Percentiles rank a stretch among this genome's conserved stretches.
Evolutionary conservation across 2,113 vertebrate genomes (phyloP).

Genomic region (Etheostoma spectabile): DNA sequence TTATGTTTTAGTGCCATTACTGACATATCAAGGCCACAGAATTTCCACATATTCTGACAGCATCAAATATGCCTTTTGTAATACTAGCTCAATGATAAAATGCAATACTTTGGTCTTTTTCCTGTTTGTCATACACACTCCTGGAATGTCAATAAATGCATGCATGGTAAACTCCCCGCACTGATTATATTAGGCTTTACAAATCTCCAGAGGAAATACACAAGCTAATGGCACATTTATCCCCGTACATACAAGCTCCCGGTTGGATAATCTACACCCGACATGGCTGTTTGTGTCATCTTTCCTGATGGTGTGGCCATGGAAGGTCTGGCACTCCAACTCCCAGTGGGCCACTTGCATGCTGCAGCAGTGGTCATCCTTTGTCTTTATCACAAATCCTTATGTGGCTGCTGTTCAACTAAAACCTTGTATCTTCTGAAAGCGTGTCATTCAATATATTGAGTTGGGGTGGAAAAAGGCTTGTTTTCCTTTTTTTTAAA

Average conservation of each 20-base stretch:
- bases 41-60: neutral
- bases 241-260: conserved; percentile 32
- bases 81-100: conserved; percentile 7
- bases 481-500: conserved; percentile 13
- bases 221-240: conserved; percentile 56
- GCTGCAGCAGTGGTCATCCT: conserved; percentile 40
- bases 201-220: conserved; percentile 44
- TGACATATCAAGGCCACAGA: neutral
- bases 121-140: neutral
- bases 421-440: neutral
- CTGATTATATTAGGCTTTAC: conserved; percentile 36
- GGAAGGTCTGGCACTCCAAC: conserved; percentile 26
- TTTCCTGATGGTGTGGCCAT: conserved; percentile 41
- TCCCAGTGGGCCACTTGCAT: conserved; percentile 23
- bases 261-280: conserved; percentile 36
- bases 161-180: conserved; percentile 22
- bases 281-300: conserved; percentile 37
- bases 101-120: neutral
- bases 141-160: conserved; percentile 29
- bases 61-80: conserved; percentile 9
- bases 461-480: neutral
- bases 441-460: neutral
- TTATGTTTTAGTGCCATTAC: neutral
- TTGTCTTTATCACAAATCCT: conserved; percentile 39
- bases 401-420: conserved; percentile 9